Base-by-base conservation (phyloP, 1,140 invertebrate species). In the Bombus fervidus region DNA sequence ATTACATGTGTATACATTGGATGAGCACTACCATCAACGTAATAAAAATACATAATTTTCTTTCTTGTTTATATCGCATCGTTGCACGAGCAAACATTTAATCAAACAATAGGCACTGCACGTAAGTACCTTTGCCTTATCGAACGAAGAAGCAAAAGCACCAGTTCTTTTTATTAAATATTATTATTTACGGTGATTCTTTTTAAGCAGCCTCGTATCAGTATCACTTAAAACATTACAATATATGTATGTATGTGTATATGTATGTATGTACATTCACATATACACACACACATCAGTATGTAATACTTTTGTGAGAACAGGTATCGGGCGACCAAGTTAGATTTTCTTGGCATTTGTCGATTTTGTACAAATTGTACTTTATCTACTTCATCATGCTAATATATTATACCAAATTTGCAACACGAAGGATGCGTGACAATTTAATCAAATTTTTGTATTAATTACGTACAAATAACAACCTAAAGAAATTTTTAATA, bases 21-120 rank as follows among this genome's bases (percentile, higher is more conserved):
- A 77, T 81, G 71, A 87, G 80, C 83, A 87, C 89, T 85, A 89
- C 75, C 75, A 87, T 90, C 80, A 89, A 86, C 88, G 79, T 91
- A 93, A 91, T 92, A 92, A 92, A 90, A 93, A 92, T 91, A 92
- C 83, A 90, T 83, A 72, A 86, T 85, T 89, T 81, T 81, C 62
- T 83, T 37, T 81, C n/a, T 79, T 89, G 53, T 80, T 88, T 73
- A 71, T 86, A 87, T 89, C 73, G 82, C 72, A 79, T 87, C 86
- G 84, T 90, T 83, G 85, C 83, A 90, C 88, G 87, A 90, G 86
- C 81, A 89, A 91, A 87, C 89, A 77, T 82, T 91, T 83, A 87
- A 91, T 87, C 78, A 92, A 89, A 92, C 88, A 88, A 68, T 92
- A 93, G 92, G 91, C 92, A 92, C 90, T 91, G 89, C 88, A 91